Conservation (phyloP, 2,888 invertebrate genomes). For the Drosophila histrio region DNA sequence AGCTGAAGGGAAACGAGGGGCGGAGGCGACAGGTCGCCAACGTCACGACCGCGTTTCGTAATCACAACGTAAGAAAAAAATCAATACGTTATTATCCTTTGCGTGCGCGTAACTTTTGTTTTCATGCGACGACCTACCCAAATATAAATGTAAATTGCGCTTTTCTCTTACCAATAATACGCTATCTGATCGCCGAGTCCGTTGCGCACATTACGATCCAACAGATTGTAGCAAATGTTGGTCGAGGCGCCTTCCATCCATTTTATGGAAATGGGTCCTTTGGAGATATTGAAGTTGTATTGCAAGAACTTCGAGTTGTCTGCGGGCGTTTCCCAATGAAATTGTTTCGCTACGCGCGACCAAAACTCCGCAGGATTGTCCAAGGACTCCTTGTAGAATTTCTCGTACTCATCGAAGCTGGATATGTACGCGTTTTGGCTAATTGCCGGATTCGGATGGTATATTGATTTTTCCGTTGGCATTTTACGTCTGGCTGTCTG, state of each 20-base stretch:
- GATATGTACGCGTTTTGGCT: constrained; percentile 87
- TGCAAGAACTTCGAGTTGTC: constrained; percentile 91
- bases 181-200: constrained; percentile 96
- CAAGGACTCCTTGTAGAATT: constrained; percentile 93
- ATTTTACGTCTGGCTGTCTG: constrained; percentile 79
- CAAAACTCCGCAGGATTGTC: constrained; percentile 96
- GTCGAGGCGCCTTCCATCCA: constrained; percentile 98
- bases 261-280: constrained; percentile 95
- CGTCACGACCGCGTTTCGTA: constrained; percentile 57
- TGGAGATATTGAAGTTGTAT: constrained; percentile 95
- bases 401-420: constrained; percentile 90
- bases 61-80: constrained; percentile 42
- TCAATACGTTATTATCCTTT: constrained; percentile 49
- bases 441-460: constrained; percentile 86
- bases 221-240: constrained; percentile 97
- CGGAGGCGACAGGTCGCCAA: constrained; percentile 19
- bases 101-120: constrained; percentile 54
- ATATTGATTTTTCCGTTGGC: constrained; percentile 86
- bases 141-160: constrained; percentile 7
- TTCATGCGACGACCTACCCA: constrained; percentile 56
- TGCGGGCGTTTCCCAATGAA: constrained; percentile 94
- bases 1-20: neutral
- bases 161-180: constrained; percentile 93
- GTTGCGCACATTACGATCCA: constrained; percentile 95
- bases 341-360: constrained; percentile 95